These are phyloP conservation scores for Drosophila prostipennis DNA, from an alignment of 2,888 invertebrate genomes.

Conservation along the genomic window DNA sequence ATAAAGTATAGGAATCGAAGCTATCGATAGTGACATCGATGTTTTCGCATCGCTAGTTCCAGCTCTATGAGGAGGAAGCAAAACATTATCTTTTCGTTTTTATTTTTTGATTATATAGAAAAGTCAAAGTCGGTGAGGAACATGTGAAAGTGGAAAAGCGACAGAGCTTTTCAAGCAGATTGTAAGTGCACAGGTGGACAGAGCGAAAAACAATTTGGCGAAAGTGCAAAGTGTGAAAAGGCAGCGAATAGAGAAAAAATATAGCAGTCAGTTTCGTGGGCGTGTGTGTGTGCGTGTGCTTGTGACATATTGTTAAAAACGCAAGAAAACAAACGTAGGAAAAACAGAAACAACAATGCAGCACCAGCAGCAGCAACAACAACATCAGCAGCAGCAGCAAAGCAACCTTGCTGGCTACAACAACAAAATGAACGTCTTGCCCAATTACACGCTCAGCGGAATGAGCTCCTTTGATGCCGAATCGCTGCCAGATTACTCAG, in stretches of 20 bases:
- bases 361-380: constrained; percentile 60
- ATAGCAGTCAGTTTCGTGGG: constrained; percentile 22
- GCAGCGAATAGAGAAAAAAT: constrained; percentile 67
- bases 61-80: constrained; percentile 32
- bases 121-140: constrained; percentile 24
- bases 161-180: constrained; percentile 41
- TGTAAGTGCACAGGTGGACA: constrained; percentile 55
- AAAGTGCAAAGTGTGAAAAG: constrained; percentile 44
- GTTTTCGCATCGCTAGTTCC: neutral
- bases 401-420: constrained; percentile 63
- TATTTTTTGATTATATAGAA: constrained; percentile 70
- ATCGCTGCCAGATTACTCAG: constrained; percentile 85
- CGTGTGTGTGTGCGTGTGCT: constrained; percentile 20
- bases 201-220: neutral
- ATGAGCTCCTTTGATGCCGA: constrained; percentile 85
- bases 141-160: constrained; percentile 54
- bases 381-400: constrained; percentile 46
- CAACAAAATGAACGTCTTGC: constrained; percentile 69
- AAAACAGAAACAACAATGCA: constrained; percentile 46
- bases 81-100: constrained; percentile 65
- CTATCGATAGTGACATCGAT: no score
- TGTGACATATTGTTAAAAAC: constrained; percentile 35
- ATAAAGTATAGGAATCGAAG: no score
- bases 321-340: constrained; percentile 29
- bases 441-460: constrained; percentile 84